These are phyloP conservation scores for Protobothrops flavoviridis DNA, from an alignment of 2,113 vertebrate genomes.

Conservation along the genomic window DNA sequence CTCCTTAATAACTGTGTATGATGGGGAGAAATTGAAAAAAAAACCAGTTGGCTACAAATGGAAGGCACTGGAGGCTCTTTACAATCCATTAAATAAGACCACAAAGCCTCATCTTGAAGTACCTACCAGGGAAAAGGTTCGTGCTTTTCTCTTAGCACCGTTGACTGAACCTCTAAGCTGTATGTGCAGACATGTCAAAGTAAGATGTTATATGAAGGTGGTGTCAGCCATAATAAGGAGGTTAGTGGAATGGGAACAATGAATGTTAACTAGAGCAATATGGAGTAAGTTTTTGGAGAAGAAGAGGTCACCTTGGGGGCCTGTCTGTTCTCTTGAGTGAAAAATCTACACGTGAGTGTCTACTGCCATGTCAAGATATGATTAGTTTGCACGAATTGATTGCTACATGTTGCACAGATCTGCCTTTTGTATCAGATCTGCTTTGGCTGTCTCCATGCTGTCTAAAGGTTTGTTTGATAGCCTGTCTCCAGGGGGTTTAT, in stretches of 20 bases:
- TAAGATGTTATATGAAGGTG: neutral
- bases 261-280: neutral
- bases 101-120: neutral
- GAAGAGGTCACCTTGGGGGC: constrained; percentile 18
- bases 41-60: neutral
- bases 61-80: neutral
- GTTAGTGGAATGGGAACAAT: constrained; percentile 6
- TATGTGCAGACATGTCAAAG: neutral
- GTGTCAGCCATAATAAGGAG: constrained; percentile 6
- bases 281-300: constrained; percentile 29
- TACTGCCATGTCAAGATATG: constrained; percentile 54
- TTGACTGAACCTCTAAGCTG: neutral
- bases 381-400: constrained; percentile 46
- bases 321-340: constrained; percentile 14
- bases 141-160: neutral
- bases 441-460: constrained; percentile 63
- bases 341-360: constrained; percentile 53
- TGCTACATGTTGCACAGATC: constrained; percentile 33
- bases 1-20: neutral
- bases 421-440: constrained; percentile 64
- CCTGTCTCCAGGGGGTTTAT: constrained; percentile 57
- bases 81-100: neutral
- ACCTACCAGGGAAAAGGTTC: neutral
- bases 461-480: constrained; percentile 67
- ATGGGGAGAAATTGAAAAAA: neutral